These are phyloP conservation scores for Erethizon dorsatum DNA, from an alignment of 2,797 vertebrate species.

Conservation along the genomic window DNA sequence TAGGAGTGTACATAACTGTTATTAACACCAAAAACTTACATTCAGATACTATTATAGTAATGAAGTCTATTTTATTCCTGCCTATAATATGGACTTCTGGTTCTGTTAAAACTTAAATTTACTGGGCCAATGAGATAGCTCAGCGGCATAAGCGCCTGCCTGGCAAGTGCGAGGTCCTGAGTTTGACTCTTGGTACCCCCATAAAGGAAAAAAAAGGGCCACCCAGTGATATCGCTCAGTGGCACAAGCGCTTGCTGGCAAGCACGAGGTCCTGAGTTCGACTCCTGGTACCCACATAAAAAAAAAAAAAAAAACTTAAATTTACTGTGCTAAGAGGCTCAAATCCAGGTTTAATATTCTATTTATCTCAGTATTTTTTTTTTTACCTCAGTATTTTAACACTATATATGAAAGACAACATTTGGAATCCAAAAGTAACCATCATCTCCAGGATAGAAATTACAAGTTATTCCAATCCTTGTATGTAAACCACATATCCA, in stretches of 20 bases:
- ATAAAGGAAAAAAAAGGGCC: no score
- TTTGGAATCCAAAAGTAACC: neutral
- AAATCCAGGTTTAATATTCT: constrained; percentile 26
- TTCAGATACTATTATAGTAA: neutral
- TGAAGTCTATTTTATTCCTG: constrained; percentile 13
- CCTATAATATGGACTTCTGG: neutral
- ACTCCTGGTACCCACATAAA: no score
- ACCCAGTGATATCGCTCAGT: no score
- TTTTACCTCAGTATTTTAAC: neutral
- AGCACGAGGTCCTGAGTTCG: no score
- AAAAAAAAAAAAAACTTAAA: neutral
- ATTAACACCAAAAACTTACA: neutral
- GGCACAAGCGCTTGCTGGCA: no score
- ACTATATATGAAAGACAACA: constrained; percentile 2
- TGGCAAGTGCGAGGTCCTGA: no score
- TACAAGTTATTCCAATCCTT: neutral
- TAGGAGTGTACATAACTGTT: neutral
- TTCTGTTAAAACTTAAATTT: constrained; percentile 22
- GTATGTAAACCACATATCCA: neutral
- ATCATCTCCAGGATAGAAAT: neutral
- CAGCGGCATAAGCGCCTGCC: no score
- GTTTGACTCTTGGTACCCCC: no score
- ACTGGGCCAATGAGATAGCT: no score
- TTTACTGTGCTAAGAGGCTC: neutral
- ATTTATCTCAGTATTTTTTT: neutral